Evolutionary conservation across 2,888 invertebrate species (phyloP).

Genomic region (Galerucella pusilla): DNA sequence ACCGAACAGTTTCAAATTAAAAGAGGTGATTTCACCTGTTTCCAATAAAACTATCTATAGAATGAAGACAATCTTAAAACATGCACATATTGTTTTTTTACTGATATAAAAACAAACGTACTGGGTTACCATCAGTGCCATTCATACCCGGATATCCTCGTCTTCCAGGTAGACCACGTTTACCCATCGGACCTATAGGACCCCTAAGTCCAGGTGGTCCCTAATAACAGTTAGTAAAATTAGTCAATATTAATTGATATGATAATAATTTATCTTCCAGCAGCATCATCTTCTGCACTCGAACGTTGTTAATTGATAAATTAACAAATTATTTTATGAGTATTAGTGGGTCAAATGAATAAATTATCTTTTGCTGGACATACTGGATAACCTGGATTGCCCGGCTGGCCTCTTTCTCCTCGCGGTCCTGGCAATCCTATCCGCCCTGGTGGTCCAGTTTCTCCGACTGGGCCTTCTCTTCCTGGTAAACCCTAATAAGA

Average conservation of each 20-base stretch:
- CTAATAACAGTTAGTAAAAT: slow-evolving; percentile 49
- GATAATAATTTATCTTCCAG: slow-evolving; percentile 5
- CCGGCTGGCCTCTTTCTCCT: slow-evolving; percentile 63
- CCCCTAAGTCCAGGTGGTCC: slow-evolving; percentile 67
- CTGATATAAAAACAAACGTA: slow-evolving; percentile 24
- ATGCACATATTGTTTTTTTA: background rate
- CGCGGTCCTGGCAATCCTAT: slow-evolving; percentile 64
- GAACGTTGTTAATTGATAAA: background rate
- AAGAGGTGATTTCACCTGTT: no score
- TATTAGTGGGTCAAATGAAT: background rate
- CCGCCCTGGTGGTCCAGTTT: slow-evolving; percentile 67
- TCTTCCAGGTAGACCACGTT: slow-evolving; percentile 57
- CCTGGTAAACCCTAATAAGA: slow-evolving; percentile 55
- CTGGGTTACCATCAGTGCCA: slow-evolving; percentile 37
- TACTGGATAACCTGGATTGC: slow-evolving; percentile 67
- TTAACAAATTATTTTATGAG: background rate
- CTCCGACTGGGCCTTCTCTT: slow-evolving; percentile 56
- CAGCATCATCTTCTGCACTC: background rate
- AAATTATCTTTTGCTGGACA: slow-evolving; percentile 35
- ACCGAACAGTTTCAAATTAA: no score
- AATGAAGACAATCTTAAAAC: background rate
- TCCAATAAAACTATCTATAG: background rate
- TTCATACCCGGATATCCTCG: slow-evolving; percentile 40
- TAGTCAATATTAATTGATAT: slow-evolving; percentile 24
- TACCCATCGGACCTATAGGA: slow-evolving; percentile 62